A percentile compares a stretch with the other conserved stretches of the same genome.
Conservation (phyloP, 1,140 invertebrate species). For the Bombus soroeensis region DNA sequence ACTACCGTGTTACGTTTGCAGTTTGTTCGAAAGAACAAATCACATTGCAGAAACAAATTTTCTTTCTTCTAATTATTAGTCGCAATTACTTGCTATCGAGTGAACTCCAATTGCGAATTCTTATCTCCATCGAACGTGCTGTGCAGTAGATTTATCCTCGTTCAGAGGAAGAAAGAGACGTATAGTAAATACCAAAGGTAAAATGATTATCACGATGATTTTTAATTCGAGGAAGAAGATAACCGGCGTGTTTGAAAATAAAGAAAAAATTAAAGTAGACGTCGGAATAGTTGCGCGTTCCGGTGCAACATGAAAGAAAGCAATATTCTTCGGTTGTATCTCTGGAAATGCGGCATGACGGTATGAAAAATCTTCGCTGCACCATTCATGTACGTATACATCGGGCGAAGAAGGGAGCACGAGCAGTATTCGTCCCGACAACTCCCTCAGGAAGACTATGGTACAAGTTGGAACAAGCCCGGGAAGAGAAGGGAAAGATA, state of each 20-base stretch:
- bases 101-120: no score
- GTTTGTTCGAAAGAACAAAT: no score
- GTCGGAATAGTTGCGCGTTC: neutral
- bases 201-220: no score
- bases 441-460: slow-evolving; percentile 14
- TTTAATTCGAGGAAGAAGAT: neutral
- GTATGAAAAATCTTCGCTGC: slow-evolving; percentile 34
- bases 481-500: slow-evolving; percentile 7
- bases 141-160: no score
- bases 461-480: slow-evolving; percentile 39
- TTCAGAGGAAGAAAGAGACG: no score
- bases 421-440: slow-evolving; percentile 36
- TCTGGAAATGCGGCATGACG: neutral
- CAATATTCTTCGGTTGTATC: slow-evolving; percentile 18
- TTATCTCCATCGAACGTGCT: no score
- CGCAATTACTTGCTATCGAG: no score
- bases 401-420: neutral
- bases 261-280: neutral
- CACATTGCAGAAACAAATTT: neutral
- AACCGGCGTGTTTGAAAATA: neutral
- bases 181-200: no score
- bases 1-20: neutral
- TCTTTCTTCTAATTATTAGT: neutral
- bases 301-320: neutral
- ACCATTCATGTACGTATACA: slow-evolving; percentile 14